phyloP scores from a whole-genome alignment of 2,888 invertebrate species.

The Allophyes oxyacanthae region DNA sequence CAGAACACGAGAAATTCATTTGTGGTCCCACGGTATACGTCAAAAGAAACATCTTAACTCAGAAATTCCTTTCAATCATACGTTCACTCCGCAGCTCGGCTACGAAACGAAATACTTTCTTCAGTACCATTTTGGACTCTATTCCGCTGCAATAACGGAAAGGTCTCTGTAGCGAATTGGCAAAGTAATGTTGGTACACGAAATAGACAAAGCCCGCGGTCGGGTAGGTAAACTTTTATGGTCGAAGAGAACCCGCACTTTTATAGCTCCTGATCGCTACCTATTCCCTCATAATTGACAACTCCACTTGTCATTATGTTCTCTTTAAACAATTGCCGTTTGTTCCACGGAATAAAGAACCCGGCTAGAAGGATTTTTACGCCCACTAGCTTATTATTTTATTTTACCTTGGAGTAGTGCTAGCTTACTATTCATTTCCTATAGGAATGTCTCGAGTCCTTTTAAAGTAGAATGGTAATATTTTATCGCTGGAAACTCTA shows the following conservation, averaged over 20 bases:
- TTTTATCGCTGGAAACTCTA: constrained; percentile 15
- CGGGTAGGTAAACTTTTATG: constrained; percentile 86
- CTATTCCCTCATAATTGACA: constrained; percentile 88
- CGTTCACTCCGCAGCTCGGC: constrained; percentile 29
- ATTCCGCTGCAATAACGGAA: constrained; percentile 60
- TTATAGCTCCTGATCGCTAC: constrained; percentile 88
- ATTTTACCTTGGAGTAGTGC: background rate
- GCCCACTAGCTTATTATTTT: constrained; percentile 41
- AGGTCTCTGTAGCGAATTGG: constrained; percentile 55
- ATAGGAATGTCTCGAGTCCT: constrained; percentile 19
- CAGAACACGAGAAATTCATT: constrained; percentile 40
- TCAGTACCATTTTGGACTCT: constrained; percentile 66
- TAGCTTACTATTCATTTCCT: constrained; percentile 30
- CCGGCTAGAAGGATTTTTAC: constrained; percentile 45
- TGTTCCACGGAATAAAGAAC: constrained; percentile 54
- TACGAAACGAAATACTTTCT: constrained; percentile 30
- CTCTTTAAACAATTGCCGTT: constrained; percentile 80
- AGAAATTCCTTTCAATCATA: constrained; percentile 59
- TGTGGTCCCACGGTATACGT: constrained; percentile 35
- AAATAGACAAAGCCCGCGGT: constrained; percentile 79
- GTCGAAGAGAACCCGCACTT: constrained; percentile 84
- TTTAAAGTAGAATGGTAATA: constrained; percentile 6
- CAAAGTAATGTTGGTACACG: constrained; percentile 61
- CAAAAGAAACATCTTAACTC: constrained; percentile 46
- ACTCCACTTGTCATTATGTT: constrained; percentile 84